These are phyloP conservation scores for Chaenogobius annularis DNA, from an alignment of 2,113 vertebrate species.

Conservation along the genomic window DNA sequence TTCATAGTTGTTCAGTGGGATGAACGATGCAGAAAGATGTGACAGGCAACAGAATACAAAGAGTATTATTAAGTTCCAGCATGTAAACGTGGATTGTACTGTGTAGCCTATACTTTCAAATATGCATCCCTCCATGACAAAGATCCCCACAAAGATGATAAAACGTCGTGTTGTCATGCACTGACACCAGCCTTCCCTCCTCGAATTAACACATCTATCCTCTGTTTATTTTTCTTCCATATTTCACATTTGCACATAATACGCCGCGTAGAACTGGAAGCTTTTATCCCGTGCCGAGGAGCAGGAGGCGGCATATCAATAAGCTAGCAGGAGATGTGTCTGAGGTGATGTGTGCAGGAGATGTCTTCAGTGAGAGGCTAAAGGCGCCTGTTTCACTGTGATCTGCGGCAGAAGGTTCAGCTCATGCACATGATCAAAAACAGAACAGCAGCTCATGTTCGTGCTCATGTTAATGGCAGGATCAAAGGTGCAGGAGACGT, in stretches of 20 bases:
- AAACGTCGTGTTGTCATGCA: constrained; percentile 4
- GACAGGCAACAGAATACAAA: no score
- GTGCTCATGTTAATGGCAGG: neutral
- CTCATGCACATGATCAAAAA: constrained; percentile 22
- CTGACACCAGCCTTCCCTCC: neutral
- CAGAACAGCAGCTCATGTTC: constrained; percentile 9
- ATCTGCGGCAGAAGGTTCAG: constrained; percentile 22
- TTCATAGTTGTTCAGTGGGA: no score
- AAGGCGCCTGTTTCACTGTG: constrained; percentile 7
- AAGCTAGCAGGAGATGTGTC: constrained; percentile 12
- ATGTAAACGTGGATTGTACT: neutral
- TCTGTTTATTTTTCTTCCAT: constrained; percentile 10
- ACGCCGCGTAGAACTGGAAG: constrained; percentile 47
- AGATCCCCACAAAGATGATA: neutral
- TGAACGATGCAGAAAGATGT: no score
- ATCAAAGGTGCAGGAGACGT: no score
- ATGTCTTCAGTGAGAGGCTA: constrained; percentile 19
- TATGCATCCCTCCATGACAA: neutral
- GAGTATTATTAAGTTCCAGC: neutral
- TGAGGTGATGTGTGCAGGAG: constrained; percentile 12
- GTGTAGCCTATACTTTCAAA: neutral
- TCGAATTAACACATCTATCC: constrained; percentile 30
- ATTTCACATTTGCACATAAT: constrained; percentile 41
- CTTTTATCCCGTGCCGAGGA: constrained; percentile 39
- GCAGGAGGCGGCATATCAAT: constrained; percentile 34